Evolutionary conservation across 92 coral and sea anemone genomes (phyloP).

Genomic region (Galaxea fascicularis): DNA sequence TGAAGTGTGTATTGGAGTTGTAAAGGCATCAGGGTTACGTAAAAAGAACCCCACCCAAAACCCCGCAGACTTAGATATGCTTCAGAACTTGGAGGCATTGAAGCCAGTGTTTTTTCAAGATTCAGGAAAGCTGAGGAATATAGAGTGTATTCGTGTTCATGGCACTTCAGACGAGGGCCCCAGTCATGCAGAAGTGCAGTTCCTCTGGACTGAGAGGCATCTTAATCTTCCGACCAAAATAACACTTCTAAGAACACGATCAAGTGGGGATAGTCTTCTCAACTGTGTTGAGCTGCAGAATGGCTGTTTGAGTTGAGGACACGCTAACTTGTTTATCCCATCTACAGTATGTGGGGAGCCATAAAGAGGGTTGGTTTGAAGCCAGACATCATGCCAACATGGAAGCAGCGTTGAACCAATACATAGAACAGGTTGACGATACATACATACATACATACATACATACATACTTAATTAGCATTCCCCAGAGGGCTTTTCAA

Average conservation of each 20-base stretch:
- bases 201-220: slow-evolving; percentile 56
- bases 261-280: slow-evolving; percentile 70
- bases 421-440: slow-evolving; percentile 69
- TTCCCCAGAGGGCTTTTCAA: no score
- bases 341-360: slow-evolving; percentile 56
- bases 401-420: slow-evolving; percentile 60
- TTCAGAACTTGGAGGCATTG: slow-evolving; percentile 35
- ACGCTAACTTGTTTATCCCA: slow-evolving; percentile 67
- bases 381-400: slow-evolving; percentile 59
- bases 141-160: slow-evolving; percentile 64
- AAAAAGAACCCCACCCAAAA: slow-evolving; percentile 68
- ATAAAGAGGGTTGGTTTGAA: slow-evolving; percentile 49
- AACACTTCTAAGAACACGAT: slow-evolving; percentile 62
- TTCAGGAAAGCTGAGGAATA: slow-evolving; percentile 43
- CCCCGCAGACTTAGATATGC: slow-evolving; percentile 52
- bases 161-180: slow-evolving; percentile 69
- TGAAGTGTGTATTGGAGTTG: slow-evolving; percentile 70
- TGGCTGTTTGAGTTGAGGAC: slow-evolving; percentile 60
- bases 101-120: slow-evolving; percentile 47
- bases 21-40: slow-evolving; percentile 71
- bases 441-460: no score
- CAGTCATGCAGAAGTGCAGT: slow-evolving; percentile 53
- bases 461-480: no score
- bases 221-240: slow-evolving; percentile 39
- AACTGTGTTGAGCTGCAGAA: slow-evolving; percentile 67